Evolutionary conservation across 2,797 vertebrate species (phyloP), one percentile per base, ranked within the genome.

Genomic region (Chlorospingus semifuscus): DNA sequence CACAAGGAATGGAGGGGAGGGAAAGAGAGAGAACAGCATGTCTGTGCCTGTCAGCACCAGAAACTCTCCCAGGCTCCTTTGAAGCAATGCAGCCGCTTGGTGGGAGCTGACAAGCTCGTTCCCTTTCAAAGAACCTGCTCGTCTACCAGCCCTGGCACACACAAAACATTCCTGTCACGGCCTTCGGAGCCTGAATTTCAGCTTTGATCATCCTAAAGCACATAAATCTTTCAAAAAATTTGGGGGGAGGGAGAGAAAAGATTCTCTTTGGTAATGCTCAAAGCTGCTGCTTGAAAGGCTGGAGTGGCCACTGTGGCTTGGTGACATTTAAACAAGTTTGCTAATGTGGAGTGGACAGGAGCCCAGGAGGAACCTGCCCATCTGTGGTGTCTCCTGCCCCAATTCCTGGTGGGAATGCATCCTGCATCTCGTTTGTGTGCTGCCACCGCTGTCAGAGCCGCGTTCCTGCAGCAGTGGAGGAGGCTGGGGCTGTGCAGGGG

Each of bases 181-280:
- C 94, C 95, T 96, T 97, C 4, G 19, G 91, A 86, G 91, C 16
- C 56, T 29, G 87, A n/a, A 60, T 85, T 85, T 90, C 92, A 57
- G 95, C 98, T 98, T 97, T 98, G 97, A 98, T 98, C 98, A 97
- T 95, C 95, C 90, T 96, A 89, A 97, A 96, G 93, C 93, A 82
- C 91, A 95, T 97, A 72, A 96, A 96, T 97, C 95, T 96, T 97
- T 94, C 95, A 95, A 75, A 68, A 87, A 87, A 87, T 47, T 4
- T 64, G 72, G 44, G 57, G 64, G 56, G 15, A 44, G 77, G 63
- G 56, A 52, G 24, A 53, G 50, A 46, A 72, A 65, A 81, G 83
- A 68, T 90, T 94, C 87, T 94, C 91, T 95, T 95, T 86, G 87
- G 93, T 82, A 89, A 74, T 8, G 61, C 95, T 95, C 87, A 86